Conservation (phyloP, 2,797 vertebrate species). For the Pipistrellus pipistrellus region DNA sequence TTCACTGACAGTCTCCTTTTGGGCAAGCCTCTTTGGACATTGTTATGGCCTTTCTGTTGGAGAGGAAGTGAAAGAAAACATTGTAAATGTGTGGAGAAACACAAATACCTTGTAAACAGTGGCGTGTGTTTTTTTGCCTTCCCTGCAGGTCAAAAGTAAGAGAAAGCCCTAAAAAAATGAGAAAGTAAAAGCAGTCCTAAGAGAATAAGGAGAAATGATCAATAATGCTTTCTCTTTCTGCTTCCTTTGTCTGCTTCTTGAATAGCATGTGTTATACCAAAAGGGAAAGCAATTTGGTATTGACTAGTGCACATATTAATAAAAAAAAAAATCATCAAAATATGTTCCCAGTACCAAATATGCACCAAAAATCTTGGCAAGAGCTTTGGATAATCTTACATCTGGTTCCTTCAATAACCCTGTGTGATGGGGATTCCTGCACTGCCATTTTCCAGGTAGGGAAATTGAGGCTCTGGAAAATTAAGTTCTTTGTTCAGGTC, state of each 20-base stretch:
- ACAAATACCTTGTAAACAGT: slow-evolving; percentile 41
- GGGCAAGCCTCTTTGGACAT: background rate
- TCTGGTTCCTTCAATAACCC: background rate
- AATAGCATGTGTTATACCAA: background rate
- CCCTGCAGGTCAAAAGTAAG: slow-evolving; percentile 39
- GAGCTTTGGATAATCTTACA: slow-evolving; percentile 9
- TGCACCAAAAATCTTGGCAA: background rate
- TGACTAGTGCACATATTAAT: slow-evolving; percentile 34
- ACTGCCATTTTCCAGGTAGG: background rate
- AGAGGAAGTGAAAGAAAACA: slow-evolving; percentile 34
- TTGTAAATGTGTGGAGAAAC: background rate
- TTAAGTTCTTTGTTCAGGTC: slow-evolving; percentile 6
- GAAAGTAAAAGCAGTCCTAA: slow-evolving; percentile 46
- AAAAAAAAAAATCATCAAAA: slow-evolving; percentile 66
- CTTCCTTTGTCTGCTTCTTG: slow-evolving; percentile 52
- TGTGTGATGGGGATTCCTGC: background rate
- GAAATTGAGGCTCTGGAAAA: slow-evolving; percentile 47
- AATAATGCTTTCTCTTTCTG: slow-evolving; percentile 47
- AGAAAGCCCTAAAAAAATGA: slow-evolving; percentile 21
- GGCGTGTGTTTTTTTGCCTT: background rate
- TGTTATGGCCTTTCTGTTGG: slow-evolving; percentile 5
- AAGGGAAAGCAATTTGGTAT: slow-evolving; percentile 59
- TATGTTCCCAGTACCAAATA: background rate
- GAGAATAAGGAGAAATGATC: slow-evolving; percentile 55
- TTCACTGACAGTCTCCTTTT: background rate